phyloP scores from a whole-genome alignment of 2,113 vertebrate species.

The Coreoperca whiteheadi region DNA sequence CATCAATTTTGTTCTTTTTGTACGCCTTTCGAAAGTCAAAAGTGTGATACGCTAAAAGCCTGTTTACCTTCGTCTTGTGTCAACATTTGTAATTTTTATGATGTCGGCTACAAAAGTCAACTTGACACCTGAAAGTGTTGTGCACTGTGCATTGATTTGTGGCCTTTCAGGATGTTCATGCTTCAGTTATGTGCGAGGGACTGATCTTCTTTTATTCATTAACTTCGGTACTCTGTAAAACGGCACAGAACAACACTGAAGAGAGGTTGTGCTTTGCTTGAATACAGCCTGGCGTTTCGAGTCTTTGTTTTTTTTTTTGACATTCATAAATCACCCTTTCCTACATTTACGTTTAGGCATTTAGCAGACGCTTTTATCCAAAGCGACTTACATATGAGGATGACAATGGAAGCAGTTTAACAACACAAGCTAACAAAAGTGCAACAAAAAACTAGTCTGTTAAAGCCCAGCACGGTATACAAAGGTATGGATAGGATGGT shows the following conservation, averaged over 20 bases:
- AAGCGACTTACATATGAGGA: too few species aligned
- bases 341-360: too few species aligned
- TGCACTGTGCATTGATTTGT: conserved; percentile 5
- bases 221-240: background rate
- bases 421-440: too few species aligned
- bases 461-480: too few species aligned
- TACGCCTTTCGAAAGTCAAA: background rate
- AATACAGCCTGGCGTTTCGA: background rate
- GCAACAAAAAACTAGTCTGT: too few species aligned
- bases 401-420: too few species aligned
- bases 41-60: background rate
- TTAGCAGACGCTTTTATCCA: too few species aligned
- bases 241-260: too few species aligned
- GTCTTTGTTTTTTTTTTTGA: background rate
- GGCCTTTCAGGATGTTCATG: background rate
- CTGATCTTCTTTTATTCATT: background rate
- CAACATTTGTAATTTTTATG: background rate
- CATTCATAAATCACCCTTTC: background rate
- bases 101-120: background rate
- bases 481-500: too few species aligned
- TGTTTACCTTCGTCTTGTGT: background rate
- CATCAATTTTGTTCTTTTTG: background rate
- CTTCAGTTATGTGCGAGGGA: background rate
- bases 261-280: background rate
- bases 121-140: background rate